Evolutionary conservation across 2,888 invertebrate species (phyloP).

Genomic region (Drosophila mercatorum): DNA sequence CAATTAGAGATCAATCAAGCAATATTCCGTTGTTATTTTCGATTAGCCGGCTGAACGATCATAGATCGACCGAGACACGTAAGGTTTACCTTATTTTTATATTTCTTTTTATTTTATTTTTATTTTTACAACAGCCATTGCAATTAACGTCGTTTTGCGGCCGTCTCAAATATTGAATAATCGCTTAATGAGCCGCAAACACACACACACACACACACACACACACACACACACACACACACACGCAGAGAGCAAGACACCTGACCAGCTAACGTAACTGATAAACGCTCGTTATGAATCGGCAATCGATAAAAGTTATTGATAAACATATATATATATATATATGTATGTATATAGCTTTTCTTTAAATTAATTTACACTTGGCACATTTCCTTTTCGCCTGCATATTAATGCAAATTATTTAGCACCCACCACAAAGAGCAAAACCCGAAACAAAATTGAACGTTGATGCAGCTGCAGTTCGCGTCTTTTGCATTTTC

Average conservation of each 20-base stretch:
- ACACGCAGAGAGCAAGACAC: conserved; percentile 30
- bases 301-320: conserved; percentile 52
- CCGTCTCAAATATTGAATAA: conserved; percentile 59
- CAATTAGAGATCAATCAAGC: conserved; percentile 64
- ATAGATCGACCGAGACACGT: conserved; percentile 33
- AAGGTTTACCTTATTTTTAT: conserved; percentile 23
- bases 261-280: conserved; percentile 59
- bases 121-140: conserved; percentile 39
- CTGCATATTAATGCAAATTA: conserved; percentile 46
- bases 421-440: conserved; percentile 57
- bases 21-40: conserved; percentile 43
- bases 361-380: conserved; percentile 43
- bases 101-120: no score
- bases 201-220: conserved; percentile 9
- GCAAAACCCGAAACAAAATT: conserved; percentile 28
- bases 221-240: conserved; percentile 8
- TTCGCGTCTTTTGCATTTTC: conserved; percentile 62
- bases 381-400: conserved; percentile 48
- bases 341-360: not conserved
- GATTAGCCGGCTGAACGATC: conserved; percentile 52
- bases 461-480: conserved; percentile 48
- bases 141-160: conserved; percentile 53
- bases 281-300: conserved; percentile 46
- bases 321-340: not conserved
- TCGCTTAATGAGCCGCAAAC: conserved; percentile 59